Conservation (phyloP, 2,113 vertebrate species). For the Antechinus flavipes region DNA sequence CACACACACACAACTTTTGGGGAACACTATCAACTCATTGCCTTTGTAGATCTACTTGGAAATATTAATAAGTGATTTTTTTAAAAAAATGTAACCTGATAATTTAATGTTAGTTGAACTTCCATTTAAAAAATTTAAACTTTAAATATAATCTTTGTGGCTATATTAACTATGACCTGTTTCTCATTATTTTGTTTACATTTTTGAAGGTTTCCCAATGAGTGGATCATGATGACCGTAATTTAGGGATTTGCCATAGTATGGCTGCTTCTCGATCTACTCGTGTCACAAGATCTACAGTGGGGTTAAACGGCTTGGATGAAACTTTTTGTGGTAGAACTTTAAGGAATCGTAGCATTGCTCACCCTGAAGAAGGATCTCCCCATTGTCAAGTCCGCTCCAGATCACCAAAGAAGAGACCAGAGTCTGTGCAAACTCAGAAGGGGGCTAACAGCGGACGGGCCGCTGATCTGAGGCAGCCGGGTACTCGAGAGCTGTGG, state of each 20-base stretch:
- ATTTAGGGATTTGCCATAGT: slow-evolving; percentile 96
- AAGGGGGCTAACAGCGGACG: slow-evolving; percentile 87
- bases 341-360: slow-evolving; percentile 99
- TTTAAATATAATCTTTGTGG: slow-evolving; percentile 62
- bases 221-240: slow-evolving; percentile 96
- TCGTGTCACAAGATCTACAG: slow-evolving; percentile 99
- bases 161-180: slow-evolving; percentile 75
- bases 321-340: slow-evolving; percentile 99
- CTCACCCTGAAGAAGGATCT: slow-evolving; percentile 95
- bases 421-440: slow-evolving; percentile 87
- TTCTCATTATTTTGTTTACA: slow-evolving; percentile 83
- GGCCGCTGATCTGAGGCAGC: slow-evolving; percentile 87
- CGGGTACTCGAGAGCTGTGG: slow-evolving; percentile 88
- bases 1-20: background rate
- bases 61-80: slow-evolving; percentile 55
- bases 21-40: background rate
- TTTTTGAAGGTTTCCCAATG: slow-evolving; percentile 93
- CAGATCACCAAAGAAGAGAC: slow-evolving; percentile 97
- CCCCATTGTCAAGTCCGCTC: slow-evolving; percentile 92
- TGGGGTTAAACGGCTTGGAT: slow-evolving; percentile 99
- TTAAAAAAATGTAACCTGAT: background rate
- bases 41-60: slow-evolving; percentile 14
- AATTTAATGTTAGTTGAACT: slow-evolving; percentile 69
- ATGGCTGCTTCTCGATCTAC: slow-evolving; percentile 99
- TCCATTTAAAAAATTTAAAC: slow-evolving; percentile 71